Conservation (phyloP, 2,797 vertebrate genomes). For the Denticeps clupeoides region DNA sequence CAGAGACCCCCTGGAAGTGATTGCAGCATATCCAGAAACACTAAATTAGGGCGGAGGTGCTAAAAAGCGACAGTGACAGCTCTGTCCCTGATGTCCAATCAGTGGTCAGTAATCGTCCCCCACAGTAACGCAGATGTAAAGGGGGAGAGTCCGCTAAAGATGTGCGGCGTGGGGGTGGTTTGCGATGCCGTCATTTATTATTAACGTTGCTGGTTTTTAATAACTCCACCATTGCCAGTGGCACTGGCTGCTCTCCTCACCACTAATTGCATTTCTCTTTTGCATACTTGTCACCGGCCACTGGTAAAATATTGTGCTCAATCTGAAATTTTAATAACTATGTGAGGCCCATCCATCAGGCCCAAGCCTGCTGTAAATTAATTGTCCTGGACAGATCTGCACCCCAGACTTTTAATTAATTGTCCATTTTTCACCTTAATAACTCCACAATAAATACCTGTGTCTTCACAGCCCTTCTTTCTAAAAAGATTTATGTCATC, state of each 20-base stretch:
- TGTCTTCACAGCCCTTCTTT: not conserved
- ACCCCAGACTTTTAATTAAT: slow-evolving; percentile 42
- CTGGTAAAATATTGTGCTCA: slow-evolving; percentile 31
- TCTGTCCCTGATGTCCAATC: slow-evolving; percentile 3
- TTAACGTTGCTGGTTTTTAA: slow-evolving; percentile 33
- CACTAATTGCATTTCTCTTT: slow-evolving; percentile 42
- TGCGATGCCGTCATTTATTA: slow-evolving; percentile 18
- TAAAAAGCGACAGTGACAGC: slow-evolving; percentile 8
- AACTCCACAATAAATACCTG: slow-evolving; percentile 22
- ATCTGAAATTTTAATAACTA: slow-evolving; percentile 42
- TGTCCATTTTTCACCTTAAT: slow-evolving; percentile 30
- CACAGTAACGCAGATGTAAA: slow-evolving; percentile 11
- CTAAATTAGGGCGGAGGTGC: slow-evolving; percentile 6
- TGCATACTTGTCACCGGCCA: slow-evolving; percentile 28
- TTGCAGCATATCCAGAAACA: too few relatives aligned
- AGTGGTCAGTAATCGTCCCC: slow-evolving; percentile 24
- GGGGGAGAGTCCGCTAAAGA: too few relatives aligned
- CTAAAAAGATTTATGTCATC: too few relatives aligned
- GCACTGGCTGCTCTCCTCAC: slow-evolving; percentile 15
- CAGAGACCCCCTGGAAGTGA: too few relatives aligned
- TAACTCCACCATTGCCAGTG: slow-evolving; percentile 15
- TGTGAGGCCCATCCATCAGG: slow-evolving; percentile 31
- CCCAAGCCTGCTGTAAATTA: slow-evolving; percentile 29
- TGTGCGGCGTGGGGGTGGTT: not conserved
- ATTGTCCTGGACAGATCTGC: slow-evolving; percentile 30